phyloP scores from a whole-genome alignment of 2,888 invertebrate species.

The Epistrophe eligans region DNA sequence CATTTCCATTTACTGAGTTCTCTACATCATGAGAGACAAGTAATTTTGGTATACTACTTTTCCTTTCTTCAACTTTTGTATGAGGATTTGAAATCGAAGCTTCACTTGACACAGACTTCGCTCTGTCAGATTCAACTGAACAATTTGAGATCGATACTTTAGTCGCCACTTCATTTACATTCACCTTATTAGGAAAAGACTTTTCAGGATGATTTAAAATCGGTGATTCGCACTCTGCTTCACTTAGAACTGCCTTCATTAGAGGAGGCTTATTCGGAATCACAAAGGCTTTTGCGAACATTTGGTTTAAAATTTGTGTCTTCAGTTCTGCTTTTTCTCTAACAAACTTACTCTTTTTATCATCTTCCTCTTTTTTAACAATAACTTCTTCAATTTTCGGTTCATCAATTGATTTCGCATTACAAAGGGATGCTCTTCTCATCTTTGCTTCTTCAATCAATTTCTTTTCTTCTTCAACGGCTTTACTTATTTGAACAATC shows the following conservation, averaged over 20 bases:
- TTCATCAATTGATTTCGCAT: constrained; percentile 62
- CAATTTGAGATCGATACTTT: constrained; percentile 4
- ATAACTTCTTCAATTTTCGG: constrained; percentile 58
- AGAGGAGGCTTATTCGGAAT: constrained; percentile 38
- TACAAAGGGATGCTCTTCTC: constrained; percentile 12
- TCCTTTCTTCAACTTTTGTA: not conserved
- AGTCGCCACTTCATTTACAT: not conserved
- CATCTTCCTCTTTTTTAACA: constrained; percentile 22
- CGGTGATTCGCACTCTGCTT: constrained; percentile 53
- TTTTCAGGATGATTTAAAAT: not conserved
- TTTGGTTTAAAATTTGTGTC: constrained; percentile 58
- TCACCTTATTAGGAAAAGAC: not conserved
- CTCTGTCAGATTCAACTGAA: not conserved
- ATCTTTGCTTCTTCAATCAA: constrained; percentile 52
- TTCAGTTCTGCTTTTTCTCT: constrained; percentile 52
- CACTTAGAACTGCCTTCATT: constrained; percentile 61
- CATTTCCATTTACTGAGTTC: constrained; percentile 32
- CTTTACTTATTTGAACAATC: constrained; percentile 21
- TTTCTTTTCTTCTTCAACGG: constrained; percentile 51
- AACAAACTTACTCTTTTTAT: constrained; percentile 18
- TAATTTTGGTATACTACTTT: constrained; percentile 2
- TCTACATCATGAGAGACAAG: constrained; percentile 21
- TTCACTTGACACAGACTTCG: not conserved
- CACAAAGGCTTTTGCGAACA: constrained; percentile 42
- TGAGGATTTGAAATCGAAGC: not conserved